A percentile compares a stretch with the other conserved stretches of the same genome.
phyloP scores from a whole-genome alignment of 1,140 invertebrate genomes.

The Brachionus rotundiformis region DNA sequence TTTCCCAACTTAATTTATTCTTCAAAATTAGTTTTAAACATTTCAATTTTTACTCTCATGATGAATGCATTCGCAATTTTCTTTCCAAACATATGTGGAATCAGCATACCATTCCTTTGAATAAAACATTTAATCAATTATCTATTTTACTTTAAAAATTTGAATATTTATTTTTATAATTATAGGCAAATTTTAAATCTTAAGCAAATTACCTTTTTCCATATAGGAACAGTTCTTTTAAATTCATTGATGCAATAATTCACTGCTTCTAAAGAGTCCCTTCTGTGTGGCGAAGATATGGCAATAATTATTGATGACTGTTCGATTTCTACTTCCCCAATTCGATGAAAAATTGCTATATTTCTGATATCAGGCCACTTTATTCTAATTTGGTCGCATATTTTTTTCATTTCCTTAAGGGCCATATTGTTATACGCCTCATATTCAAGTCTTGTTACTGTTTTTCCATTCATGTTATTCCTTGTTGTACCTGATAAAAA shows the following conservation, averaged over 20 bases:
- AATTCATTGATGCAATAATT: slow-evolving; percentile 80
- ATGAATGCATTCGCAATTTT: slow-evolving; percentile 49
- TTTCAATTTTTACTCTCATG: slow-evolving; percentile 15
- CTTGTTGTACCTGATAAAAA: slow-evolving; percentile 74
- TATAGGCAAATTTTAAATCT: too few relatives aligned
- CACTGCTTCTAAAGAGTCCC: slow-evolving; percentile 78
- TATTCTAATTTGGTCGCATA: slow-evolving; percentile 69
- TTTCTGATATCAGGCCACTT: slow-evolving; percentile 59
- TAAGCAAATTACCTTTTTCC: slow-evolving; percentile 84
- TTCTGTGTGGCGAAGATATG: slow-evolving; percentile 80
- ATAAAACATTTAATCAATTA: background rate
- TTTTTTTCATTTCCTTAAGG: slow-evolving; percentile 75
- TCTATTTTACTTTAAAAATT: background rate
- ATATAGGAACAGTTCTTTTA: slow-evolving; percentile 86
- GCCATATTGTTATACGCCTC: slow-evolving; percentile 92
- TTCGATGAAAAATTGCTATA: slow-evolving; percentile 61
- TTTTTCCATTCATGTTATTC: slow-evolving; percentile 82
- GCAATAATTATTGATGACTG: slow-evolving; percentile 88
- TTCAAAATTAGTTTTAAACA: too few relatives aligned
- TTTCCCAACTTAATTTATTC: too few relatives aligned
- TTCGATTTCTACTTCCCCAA: slow-evolving; percentile 79
- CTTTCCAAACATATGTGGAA: slow-evolving; percentile 35
- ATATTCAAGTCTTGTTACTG: slow-evolving; percentile 81
- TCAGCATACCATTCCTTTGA: slow-evolving; percentile 46
- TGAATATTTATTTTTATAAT: too few relatives aligned